Base-by-base conservation (phyloP, 2,113 vertebrate genomes). In the Bufo gargarizans region DNA sequence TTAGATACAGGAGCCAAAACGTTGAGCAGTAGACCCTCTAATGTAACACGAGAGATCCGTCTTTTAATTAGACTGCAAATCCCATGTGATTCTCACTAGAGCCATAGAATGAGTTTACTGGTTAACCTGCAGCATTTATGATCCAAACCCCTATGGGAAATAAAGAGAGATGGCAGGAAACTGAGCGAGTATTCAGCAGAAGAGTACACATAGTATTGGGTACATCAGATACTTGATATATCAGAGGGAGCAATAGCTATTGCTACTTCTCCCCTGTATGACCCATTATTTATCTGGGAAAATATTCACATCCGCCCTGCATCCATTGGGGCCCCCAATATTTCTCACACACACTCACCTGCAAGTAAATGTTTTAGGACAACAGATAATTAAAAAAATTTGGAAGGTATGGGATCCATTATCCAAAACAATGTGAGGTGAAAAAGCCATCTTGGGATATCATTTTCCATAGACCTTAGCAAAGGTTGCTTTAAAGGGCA, bases 21-120 rank as follows among this genome's bases (percentile, higher is more conserved):
- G 43, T 55, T n/a, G 65, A 58, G 65, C 58, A 50, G 81, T 85
- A 8, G 19, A 22, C 9, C 67, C 61, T 53, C 6, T 80, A 79
- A 81, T 80, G 50, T 56, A 77, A 59, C 77, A 53, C 86, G 2
- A 6, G n/a, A 81, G 63, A 87, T 56, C 77, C 77, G 16, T 71
- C 50, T 79, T 72, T 71, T 87, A 87, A 87, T 87, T 87, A 87
- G 86, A 80, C 86, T 50, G 12, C 61, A 87, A 58, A 47, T 87
- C 77, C 86, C 77, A 8, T 45, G 56, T 65, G 85, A 22, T 22
- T 87, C n/a, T 3, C 71, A 49, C 53, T 12, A 43, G 33, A 71
- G 65, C 63, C 56, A 43, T 67, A 47, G 76, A 69, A 55, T 16
- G 13, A 45, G 61, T 61, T 55, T 67, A 58, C 59, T 76, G 69